Percentiles rank a stretch among this genome's conserved stretches.
phyloP scores from a whole-genome alignment of 2,888 invertebrate species.

The Geophilus truncorum region DNA sequence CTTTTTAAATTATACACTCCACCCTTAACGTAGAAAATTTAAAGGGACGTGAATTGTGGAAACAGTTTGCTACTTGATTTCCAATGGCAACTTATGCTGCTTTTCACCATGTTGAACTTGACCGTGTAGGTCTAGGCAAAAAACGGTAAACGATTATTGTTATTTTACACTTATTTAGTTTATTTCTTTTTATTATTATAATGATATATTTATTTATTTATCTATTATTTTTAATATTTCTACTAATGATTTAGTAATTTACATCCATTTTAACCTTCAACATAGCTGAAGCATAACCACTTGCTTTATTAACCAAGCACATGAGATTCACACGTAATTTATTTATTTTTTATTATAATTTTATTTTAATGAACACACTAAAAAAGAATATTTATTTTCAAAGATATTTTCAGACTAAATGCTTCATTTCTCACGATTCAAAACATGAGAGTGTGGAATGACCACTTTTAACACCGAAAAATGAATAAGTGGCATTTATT shows the following conservation, averaged over 20 bases:
- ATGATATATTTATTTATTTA: too few species aligned
- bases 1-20: neutral
- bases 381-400: too few species aligned
- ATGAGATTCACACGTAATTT: neutral
- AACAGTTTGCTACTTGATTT: neutral
- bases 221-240: too few species aligned
- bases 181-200: too few species aligned
- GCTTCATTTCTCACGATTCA: too few species aligned
- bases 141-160: constrained; percentile 65
- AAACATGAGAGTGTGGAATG: too few species aligned
- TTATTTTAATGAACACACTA: too few species aligned
- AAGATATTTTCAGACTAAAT: too few species aligned
- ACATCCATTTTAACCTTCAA: neutral
- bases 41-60: neutral
- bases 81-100: constrained; percentile 81
- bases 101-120: constrained; percentile 88
- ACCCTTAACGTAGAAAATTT: neutral
- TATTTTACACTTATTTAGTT: too few species aligned
- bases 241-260: neutral
- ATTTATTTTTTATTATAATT: neutral
- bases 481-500: too few species aligned
- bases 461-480: too few species aligned
- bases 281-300: neutral
- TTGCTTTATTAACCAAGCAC: neutral
- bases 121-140: constrained; percentile 89